These are phyloP conservation scores for Heliocidaris tuberculata DNA, from an alignment of 35 echinoderm and acorn worm species.

Conservation along the genomic window DNA sequence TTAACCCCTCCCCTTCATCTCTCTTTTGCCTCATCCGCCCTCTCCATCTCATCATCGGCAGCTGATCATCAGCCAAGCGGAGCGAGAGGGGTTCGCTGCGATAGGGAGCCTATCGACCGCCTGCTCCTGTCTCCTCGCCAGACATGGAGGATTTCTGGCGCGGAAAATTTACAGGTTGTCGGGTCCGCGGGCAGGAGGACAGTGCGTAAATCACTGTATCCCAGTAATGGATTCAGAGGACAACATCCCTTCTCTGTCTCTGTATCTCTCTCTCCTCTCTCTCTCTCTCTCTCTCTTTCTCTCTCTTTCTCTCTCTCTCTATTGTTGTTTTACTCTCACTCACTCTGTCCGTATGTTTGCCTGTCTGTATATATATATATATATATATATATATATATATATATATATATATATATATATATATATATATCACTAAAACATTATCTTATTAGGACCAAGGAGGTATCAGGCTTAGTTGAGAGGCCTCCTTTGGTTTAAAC, in stretches of 20 bases:
- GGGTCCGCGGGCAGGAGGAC: constrained; percentile 1
- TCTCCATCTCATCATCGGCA: neutral
- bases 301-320: neutral
- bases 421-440: too few species aligned
- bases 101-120: neutral
- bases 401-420: too few species aligned
- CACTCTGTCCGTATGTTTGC: neutral
- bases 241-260: neutral
- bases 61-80: constrained; percentile 27
- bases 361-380: too few species aligned
- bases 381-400: too few species aligned
- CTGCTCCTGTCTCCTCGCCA: neutral
- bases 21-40: neutral
- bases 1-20: neutral
- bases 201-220: neutral
- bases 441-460: too few species aligned
- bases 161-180: constrained; percentile 36
- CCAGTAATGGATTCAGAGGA: constrained; percentile 24
- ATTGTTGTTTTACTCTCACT: neutral
- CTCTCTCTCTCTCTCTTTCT: neutral
- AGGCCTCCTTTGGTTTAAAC: too few species aligned
- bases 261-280: neutral
- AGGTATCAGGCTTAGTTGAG: too few species aligned
- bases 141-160: neutral
- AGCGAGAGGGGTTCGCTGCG: neutral